A percentile compares a stretch with the other conserved stretches of the same genome.
These are phyloP conservation scores for Turritopsis rubra DNA, from an alignment of 30 jellyfish, hydroid and myxozoan species.

Conservation along the genomic window DNA sequence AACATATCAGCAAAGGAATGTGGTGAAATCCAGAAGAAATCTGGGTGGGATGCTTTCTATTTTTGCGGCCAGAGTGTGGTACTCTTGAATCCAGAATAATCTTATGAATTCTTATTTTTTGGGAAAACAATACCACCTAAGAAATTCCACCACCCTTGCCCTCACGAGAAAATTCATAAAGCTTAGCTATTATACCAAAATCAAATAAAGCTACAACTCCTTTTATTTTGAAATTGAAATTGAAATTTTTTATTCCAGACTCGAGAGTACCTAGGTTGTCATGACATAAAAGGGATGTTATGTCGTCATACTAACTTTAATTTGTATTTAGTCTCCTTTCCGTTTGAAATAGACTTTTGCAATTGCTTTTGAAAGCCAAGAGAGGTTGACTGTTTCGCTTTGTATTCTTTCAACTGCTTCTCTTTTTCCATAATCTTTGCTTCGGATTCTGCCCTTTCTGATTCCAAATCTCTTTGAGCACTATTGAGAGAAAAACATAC, in stretches of 20 bases:
- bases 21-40: not conserved
- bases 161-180: too few species aligned
- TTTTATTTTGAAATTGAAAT: too few species aligned
- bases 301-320: constrained; percentile 29
- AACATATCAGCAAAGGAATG: not conserved
- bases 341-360: constrained; percentile 46
- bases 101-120: too few species aligned
- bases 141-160: too few species aligned
- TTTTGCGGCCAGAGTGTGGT: too few species aligned
- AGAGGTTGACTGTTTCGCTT: constrained; percentile 51
- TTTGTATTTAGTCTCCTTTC: constrained; percentile 38
- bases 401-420: constrained; percentile 17
- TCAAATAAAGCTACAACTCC: too few species aligned
- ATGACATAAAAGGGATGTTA: not conserved
- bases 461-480: constrained; percentile 23
- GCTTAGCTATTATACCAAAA: too few species aligned
- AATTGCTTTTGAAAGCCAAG: constrained; percentile 41
- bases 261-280: not conserved
- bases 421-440: constrained; percentile 18
- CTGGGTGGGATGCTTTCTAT: not conserved
- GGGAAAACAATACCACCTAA: too few species aligned
- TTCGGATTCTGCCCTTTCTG: constrained; percentile 2
- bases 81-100: too few species aligned
- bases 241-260: too few species aligned
- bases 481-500: not conserved